phyloP scores from a whole-genome alignment of 1,140 invertebrate genomes.

The Steinernema feltiae region DNA sequence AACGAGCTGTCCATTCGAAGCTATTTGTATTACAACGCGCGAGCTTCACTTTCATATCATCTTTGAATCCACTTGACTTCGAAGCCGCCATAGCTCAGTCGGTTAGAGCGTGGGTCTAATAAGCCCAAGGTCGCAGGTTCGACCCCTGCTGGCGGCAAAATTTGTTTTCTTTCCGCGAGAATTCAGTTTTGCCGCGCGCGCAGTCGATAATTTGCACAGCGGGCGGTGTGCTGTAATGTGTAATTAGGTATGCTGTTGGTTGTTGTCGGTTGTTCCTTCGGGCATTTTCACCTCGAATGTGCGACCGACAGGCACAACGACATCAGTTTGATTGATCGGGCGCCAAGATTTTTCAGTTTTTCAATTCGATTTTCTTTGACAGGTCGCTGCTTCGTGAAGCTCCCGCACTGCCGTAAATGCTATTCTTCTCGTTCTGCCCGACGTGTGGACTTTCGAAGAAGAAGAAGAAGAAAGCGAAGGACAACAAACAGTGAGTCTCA shows the following conservation, averaged over 20 bases:
- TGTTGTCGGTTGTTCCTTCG: neutral
- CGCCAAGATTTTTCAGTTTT: neutral
- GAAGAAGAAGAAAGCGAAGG: neutral
- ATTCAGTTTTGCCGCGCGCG: neutral
- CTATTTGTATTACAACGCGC: neutral
- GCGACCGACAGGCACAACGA: neutral
- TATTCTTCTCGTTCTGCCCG: neutral
- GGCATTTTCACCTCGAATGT: too few species aligned
- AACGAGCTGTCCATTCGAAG: neutral
- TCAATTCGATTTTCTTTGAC: neutral
- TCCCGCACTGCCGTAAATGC: neutral
- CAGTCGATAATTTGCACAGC: neutral
- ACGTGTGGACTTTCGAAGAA: neutral
- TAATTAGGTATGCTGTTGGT: neutral
- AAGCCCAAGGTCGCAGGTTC: conserved; percentile 44
- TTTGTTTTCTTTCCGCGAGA: neutral
- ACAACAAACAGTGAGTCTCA: too few species aligned
- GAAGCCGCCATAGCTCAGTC: too few species aligned
- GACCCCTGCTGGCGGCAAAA: conserved; percentile 43
- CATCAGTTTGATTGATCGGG: neutral
- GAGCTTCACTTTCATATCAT: neutral
- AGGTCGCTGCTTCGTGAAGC: neutral
- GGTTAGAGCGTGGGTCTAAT: conserved; percentile 44
- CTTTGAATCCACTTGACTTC: neutral
- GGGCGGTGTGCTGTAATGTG: neutral